phyloP scores from a whole-genome alignment of 2,113 vertebrate genomes.

The Danionella cerebrum region DNA sequence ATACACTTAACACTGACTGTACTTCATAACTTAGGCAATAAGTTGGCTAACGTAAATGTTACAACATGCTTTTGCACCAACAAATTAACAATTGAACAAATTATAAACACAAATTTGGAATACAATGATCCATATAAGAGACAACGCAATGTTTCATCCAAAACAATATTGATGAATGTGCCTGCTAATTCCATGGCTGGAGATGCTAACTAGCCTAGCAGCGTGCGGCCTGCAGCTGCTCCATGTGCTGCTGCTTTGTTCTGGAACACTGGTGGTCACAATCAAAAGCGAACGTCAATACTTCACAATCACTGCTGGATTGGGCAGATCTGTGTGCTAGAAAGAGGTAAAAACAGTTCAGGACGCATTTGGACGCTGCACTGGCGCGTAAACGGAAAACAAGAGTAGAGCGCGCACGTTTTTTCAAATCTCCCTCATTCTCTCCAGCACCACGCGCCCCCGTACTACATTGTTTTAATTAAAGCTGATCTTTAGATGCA shows the following conservation, averaged over 20 bases:
- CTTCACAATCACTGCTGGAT: neutral
- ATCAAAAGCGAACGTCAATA: constrained; percentile 52
- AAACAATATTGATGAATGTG: no score
- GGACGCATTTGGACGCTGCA: neutral
- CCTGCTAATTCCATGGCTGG: no score
- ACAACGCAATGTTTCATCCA: no score
- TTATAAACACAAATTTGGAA: no score
- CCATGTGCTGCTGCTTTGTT: constrained; percentile 84
- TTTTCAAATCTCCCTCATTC: constrained; percentile 84
- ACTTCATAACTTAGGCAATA: no score
- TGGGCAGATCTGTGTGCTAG: no score
- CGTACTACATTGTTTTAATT: constrained; percentile 39
- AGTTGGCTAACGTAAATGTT: no score
- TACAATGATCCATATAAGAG: no score
- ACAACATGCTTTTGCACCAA: no score
- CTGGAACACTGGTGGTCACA: constrained; percentile 63
- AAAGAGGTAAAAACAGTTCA: no score
- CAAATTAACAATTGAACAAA: no score
- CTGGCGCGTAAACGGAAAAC: neutral
- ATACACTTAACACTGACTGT: no score
- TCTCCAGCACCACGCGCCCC: constrained; percentile 62
- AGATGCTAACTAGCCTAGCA: constrained; percentile 3
- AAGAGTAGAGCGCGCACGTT: constrained; percentile 68
- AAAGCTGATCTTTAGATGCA: neutral
- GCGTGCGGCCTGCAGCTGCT: constrained; percentile 69